phyloP scores from a whole-genome alignment of 1,140 invertebrate genomes.

The Dendroctonus ponderosae region DNA sequence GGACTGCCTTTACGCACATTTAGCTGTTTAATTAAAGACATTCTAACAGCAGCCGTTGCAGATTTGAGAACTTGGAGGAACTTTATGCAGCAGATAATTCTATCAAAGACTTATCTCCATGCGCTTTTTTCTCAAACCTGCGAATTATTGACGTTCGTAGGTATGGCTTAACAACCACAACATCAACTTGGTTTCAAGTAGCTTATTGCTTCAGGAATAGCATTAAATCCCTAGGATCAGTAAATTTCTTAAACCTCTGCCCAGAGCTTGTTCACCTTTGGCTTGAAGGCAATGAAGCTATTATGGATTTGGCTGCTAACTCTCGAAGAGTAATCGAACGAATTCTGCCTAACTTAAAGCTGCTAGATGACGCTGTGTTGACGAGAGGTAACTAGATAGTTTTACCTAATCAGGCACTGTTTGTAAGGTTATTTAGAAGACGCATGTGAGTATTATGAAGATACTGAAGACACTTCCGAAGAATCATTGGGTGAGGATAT shows the following conservation, averaged over 20 bases:
- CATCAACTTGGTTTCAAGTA: neutral
- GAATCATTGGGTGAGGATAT: neutral
- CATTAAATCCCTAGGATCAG: neutral
- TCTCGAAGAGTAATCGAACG: neutral
- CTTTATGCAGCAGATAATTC: slow-evolving; percentile 62
- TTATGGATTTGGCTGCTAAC: neutral
- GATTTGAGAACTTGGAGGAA: slow-evolving; percentile 57
- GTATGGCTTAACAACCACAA: slow-evolving; percentile 43
- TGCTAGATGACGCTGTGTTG: neutral
- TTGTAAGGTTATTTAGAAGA: neutral
- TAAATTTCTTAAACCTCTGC: slow-evolving; percentile 4
- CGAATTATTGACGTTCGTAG: slow-evolving; percentile 55
- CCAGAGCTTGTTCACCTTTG: neutral
- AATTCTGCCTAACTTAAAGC: slow-evolving; percentile 1
- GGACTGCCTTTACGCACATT: too few species aligned
- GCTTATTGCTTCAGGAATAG: neutral
- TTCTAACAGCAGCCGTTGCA: neutral
- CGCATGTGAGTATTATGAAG: neutral
- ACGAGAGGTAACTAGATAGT: neutral
- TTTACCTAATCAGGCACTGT: neutral
- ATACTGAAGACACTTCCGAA: neutral
- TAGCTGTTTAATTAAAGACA: neutral
- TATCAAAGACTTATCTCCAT: slow-evolving; percentile 59
- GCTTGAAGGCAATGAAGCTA: neutral
- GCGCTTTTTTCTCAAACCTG: slow-evolving; percentile 55